phyloP scores from a whole-genome alignment of 1,140 invertebrate species.

The Nixonia krombeini region DNA sequence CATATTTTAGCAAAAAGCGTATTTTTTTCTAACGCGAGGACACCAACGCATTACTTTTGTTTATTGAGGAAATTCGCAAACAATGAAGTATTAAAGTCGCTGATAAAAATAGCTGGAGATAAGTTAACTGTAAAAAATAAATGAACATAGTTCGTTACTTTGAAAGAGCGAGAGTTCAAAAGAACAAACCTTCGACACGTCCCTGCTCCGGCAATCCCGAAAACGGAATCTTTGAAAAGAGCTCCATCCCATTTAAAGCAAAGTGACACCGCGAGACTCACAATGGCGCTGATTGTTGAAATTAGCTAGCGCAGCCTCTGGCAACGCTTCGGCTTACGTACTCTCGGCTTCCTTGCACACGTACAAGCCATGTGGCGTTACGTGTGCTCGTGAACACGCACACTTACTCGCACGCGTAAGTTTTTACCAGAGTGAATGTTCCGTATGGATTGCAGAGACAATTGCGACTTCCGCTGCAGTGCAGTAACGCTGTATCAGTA shows the following conservation, averaged over 20 bases:
- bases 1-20: too few relatives aligned
- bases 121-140: too few relatives aligned
- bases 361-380: neutral
- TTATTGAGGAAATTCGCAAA: too few relatives aligned
- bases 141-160: too few relatives aligned
- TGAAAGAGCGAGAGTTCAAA: too few relatives aligned
- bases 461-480: constrained; percentile 53
- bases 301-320: constrained; percentile 51
- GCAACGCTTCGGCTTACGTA: constrained; percentile 2
- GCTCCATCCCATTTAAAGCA: constrained; percentile 1
- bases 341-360: neutral
- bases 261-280: constrained; percentile 34
- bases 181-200: too few relatives aligned
- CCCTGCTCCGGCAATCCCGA: neutral
- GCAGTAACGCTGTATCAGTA: constrained; percentile 22
- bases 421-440: constrained; percentile 12
- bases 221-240: constrained; percentile 1
- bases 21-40: too few relatives aligned
- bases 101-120: too few relatives aligned
- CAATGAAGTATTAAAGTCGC: too few relatives aligned
- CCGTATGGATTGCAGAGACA: constrained; percentile 46
- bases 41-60: too few relatives aligned
- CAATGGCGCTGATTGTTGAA: constrained; percentile 59
- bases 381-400: constrained; percentile 1
- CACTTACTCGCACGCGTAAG: constrained; percentile 8